Percentiles rank a stretch among this genome's conserved stretches.
Conservation (phyloP, 2,797 vertebrate genomes). For the Phaenicophaeus curvirostris region DNA sequence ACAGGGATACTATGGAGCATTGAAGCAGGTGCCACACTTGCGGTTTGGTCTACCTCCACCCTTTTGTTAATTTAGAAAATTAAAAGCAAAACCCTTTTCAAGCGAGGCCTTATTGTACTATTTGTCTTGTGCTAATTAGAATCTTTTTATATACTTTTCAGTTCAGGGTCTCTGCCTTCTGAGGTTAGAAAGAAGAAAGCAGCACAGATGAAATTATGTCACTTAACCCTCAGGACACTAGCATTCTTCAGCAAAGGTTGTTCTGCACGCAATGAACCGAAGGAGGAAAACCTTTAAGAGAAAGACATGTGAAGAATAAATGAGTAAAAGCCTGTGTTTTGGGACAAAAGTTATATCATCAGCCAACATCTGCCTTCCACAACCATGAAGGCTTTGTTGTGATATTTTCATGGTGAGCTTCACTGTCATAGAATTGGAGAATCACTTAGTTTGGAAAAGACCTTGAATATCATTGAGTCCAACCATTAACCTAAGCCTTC, state of each 20-base stretch:
- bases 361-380: background rate
- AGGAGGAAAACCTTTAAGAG: background rate
- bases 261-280: background rate
- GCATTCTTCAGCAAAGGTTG: background rate
- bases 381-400: background rate
- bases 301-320: background rate
- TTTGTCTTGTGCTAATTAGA: constrained; percentile 26
- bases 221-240: background rate
- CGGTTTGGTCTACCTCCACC: background rate
- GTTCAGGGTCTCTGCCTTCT: constrained; percentile 24
- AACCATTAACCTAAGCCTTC: no score
- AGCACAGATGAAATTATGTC: constrained; percentile 7
- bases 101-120: background rate
- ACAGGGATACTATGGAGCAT: background rate
- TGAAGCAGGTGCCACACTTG: background rate
- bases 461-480: no score
- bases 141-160: constrained; percentile 1
- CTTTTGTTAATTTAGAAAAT: background rate
- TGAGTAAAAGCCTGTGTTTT: background rate
- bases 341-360: background rate
- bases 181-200: constrained; percentile 9
- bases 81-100: background rate
- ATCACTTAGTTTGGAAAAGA: no score
- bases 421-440: background rate
- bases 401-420: background rate